phyloP scores from a whole-genome alignment of 2,797 vertebrate species.

The Chlorospingus semifuscus region DNA sequence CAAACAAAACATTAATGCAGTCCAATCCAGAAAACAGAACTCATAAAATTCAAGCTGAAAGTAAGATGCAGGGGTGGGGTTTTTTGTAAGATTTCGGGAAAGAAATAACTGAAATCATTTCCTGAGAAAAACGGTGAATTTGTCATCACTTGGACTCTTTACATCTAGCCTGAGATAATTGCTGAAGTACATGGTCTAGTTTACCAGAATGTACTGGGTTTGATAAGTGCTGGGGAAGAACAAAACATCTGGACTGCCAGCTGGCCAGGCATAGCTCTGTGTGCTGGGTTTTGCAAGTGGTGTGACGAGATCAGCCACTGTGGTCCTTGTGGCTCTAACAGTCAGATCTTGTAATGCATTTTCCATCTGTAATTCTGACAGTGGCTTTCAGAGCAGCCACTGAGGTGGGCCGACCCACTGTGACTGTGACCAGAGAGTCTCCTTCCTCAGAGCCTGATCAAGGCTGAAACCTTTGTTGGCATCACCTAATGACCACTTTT shows the following conservation, averaged over 20 bases:
- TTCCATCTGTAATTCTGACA: constrained; percentile 6
- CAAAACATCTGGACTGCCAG: background rate
- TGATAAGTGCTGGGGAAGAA: constrained; percentile 1
- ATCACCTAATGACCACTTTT: background rate
- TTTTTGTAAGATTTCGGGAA: background rate
- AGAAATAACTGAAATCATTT: background rate
- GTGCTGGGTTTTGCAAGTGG: background rate
- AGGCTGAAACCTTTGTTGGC: background rate
- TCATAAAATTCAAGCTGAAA: background rate
- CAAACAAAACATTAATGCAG: background rate
- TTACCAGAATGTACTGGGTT: constrained; percentile 26
- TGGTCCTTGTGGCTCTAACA: constrained; percentile 18
- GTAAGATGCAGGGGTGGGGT: background rate
- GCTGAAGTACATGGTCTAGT: background rate
- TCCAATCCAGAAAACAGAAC: background rate
- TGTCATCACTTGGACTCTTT: constrained; percentile 1
- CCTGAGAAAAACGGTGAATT: background rate
- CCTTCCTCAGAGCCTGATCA: background rate
- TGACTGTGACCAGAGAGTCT: background rate
- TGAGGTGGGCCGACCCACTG: background rate
- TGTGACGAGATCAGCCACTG: background rate
- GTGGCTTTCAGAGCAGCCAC: background rate
- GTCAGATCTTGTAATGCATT: background rate
- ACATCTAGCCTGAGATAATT: background rate
- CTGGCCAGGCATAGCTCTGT: background rate